Evolutionary conservation across 2,888 invertebrate genomes (phyloP).

Genomic region (Opisthograptis luteolata): DNA sequence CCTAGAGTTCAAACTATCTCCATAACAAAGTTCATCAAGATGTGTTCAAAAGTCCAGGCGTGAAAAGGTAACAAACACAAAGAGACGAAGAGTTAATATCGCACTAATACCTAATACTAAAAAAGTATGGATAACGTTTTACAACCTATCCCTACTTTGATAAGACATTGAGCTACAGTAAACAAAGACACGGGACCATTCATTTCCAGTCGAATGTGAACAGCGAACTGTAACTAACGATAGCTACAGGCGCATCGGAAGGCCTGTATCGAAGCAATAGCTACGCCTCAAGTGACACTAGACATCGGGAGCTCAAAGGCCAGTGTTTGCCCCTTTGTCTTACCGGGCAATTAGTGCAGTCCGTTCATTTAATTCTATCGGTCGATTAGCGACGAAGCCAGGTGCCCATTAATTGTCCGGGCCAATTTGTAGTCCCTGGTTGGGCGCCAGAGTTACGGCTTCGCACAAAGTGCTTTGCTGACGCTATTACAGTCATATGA

Average conservation of each 20-base stretch:
- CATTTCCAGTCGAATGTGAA: slow-evolving; percentile 3
- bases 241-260: slow-evolving; percentile 44
- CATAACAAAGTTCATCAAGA: no score
- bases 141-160: no score
- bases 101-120: no score
- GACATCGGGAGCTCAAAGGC: slow-evolving; percentile 76
- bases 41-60: no score
- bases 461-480: slow-evolving; percentile 50
- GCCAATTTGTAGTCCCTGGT: slow-evolving; percentile 71
- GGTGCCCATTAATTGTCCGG: slow-evolving; percentile 78
- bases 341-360: slow-evolving; percentile 81
- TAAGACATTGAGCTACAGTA: not conserved
- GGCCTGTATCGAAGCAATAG: slow-evolving; percentile 55
- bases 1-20: no score
- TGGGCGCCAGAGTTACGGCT: slow-evolving; percentile 57
- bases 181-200: slow-evolving; percentile 1
- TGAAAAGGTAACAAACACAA: no score
- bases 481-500: slow-evolving; percentile 47
- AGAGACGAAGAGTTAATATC: no score
- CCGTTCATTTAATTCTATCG: slow-evolving; percentile 84
- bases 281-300: slow-evolving; percentile 79
- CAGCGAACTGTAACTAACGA: slow-evolving; percentile 10
- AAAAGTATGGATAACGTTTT: no score
- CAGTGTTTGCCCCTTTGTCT: slow-evolving; percentile 84
- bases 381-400: slow-evolving; percentile 80